phyloP scores from a whole-genome alignment of 2,888 invertebrate species.

The Torymus tubicola region DNA sequence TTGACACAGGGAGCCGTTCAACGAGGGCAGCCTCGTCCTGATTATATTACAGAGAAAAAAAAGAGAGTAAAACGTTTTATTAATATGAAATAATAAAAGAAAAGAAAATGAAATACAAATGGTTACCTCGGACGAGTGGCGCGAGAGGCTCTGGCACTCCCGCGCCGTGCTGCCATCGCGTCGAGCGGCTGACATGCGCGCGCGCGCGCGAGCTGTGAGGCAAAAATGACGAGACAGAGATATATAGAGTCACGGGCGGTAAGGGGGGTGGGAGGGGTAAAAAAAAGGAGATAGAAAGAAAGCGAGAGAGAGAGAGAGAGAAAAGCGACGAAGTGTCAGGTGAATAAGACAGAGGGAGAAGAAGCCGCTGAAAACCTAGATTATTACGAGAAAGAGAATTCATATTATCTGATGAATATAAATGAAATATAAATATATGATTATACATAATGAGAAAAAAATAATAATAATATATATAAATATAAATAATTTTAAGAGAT shows the following conservation, averaged over 20 bases:
- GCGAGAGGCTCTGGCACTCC: constrained; percentile 1
- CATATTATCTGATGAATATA: constrained; percentile 66
- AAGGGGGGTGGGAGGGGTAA: neutral
- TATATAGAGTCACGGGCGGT: neutral
- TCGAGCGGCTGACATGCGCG: neutral
- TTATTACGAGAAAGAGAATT: constrained; percentile 68
- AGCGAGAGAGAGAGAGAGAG: neutral
- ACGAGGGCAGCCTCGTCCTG: neutral
- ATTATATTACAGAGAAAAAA: constrained; percentile 2
- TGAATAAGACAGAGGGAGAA: neutral
- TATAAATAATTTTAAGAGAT: constrained; percentile 65
- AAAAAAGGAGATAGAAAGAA: neutral
- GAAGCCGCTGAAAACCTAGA: constrained; percentile 62
- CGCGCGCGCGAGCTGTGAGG: constrained; percentile 12
- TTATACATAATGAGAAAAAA: constrained; percentile 55
- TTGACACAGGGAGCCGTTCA: constrained; percentile 19
- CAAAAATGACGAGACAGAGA: constrained; percentile 7
- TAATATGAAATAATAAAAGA: neutral
- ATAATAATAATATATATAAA: constrained; percentile 57
- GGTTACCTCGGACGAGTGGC: constrained; percentile 24
- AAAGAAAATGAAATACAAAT: constrained; percentile 16
- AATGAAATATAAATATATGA: constrained; percentile 59
- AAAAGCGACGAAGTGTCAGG: neutral
- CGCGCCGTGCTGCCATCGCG: constrained; percentile 5
- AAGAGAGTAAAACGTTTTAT: neutral